phyloP scores from a whole-genome alignment of 2,888 invertebrate species.

The Chrysolina oricalcia region DNA sequence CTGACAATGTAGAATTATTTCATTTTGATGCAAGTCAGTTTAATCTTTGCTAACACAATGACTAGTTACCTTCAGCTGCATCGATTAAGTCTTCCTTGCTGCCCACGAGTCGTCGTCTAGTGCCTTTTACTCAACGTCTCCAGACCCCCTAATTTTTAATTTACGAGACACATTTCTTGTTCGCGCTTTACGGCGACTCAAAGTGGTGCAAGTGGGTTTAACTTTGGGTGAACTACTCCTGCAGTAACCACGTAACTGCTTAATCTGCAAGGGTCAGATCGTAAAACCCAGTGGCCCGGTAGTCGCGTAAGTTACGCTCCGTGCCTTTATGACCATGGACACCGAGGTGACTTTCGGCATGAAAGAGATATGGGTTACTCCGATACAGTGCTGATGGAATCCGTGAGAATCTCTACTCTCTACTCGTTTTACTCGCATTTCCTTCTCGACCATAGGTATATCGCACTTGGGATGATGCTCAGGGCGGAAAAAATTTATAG shows the following conservation, averaged over 20 bases:
- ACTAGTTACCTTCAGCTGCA: no score
- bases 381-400: not conserved
- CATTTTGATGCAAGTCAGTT: no score
- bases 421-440: not conserved
- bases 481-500: no score
- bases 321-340: conserved; percentile 5
- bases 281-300: conserved; percentile 60
- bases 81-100: not conserved
- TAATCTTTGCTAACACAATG: no score
- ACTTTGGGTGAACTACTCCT: conserved; percentile 48
- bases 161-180: conserved; percentile 30
- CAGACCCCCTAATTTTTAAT: conserved; percentile 32
- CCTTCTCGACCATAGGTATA: no score
- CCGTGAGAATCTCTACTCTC: not conserved
- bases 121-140: not conserved
- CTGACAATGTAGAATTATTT: no score
- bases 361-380: not conserved
- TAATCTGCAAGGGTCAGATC: conserved; percentile 70
- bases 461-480: no score
- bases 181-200: conserved; percentile 33
- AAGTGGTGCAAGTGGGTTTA: conserved; percentile 37
- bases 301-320: conserved; percentile 28
- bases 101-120: not conserved
- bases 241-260: conserved; percentile 70
- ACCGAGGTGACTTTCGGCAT: conserved; percentile 6